Base-by-base conservation (phyloP, 2,888 invertebrate genomes). In the Rhingia campestris region DNA sequence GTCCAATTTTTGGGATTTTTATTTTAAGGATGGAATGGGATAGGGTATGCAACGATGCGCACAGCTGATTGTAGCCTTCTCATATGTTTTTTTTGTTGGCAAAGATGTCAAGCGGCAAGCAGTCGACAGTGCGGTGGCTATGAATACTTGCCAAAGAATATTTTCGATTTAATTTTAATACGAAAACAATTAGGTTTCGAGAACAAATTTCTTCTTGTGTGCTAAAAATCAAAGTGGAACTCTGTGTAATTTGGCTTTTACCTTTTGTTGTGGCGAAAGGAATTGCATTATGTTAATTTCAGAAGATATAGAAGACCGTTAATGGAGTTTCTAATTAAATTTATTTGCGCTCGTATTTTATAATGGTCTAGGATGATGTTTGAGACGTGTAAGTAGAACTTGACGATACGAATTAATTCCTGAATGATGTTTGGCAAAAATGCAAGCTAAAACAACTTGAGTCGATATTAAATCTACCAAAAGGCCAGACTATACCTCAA, bases 321-420 rank as follows among this genome's bases (percentile, higher is more conserved):
- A 67, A 43, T 67, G 53, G 43, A 54, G 64, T 66, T 66, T 10
- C 32, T 66, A 66, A 66, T 41, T 41, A 51, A 41, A 66, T 66
- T 53, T 33, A 32, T 5, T 14, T 66, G 30, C 4, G 10, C 6
- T 66, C 32, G 3, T 39, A n/a, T 64, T 64, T 51, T 43, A 45
- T 45, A 43, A 33, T 61, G n/a, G 6, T 9, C 3, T 6, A 7
- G 0, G 45, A 4, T 32, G 6, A 2, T 10, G 9, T 5, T 35
- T 0, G 22, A 14, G 22, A 22, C 6, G 14, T 35, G 35, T 14
- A 61, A 47, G 47, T 63, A 47, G 14, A 37, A 37, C 45, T 37
- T 43, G 22, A 22, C 22, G 22, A 2, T 41, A 9, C 30, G 7
- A 7, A 22, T 49, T 49, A 30, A 45, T 61, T 49, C 49, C 22